Conservation (phyloP, 2,797 vertebrate genomes). For the Bradypus variegatus region DNA sequence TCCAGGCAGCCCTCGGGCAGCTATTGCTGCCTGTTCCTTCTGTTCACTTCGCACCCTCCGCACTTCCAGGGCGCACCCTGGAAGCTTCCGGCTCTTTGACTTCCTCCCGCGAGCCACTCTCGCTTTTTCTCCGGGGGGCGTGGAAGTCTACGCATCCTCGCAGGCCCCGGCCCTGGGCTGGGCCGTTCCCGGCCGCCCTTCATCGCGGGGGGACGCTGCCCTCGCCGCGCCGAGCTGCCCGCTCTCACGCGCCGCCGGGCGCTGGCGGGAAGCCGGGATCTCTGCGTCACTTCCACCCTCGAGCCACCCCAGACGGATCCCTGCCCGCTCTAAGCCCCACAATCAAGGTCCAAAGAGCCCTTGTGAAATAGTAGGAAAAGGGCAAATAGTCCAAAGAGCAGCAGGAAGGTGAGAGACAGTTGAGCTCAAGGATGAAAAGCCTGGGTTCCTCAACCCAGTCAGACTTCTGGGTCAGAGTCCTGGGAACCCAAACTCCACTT, state of each 20-base stretch:
- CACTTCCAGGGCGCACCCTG: background rate
- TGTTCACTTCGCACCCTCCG: slow-evolving; percentile 12
- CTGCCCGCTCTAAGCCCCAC: background rate
- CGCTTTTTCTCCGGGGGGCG: background rate
- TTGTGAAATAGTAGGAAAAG: background rate
- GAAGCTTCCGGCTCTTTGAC: background rate
- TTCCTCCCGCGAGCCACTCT: slow-evolving; percentile 30
- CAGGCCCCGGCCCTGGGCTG: background rate
- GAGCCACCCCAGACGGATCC: background rate
- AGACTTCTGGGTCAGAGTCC: background rate
- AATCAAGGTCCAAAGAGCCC: background rate
- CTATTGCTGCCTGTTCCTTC: background rate
- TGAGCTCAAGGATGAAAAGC: background rate
- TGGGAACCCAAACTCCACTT: background rate
- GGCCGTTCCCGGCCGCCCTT: background rate
- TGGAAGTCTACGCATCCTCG: background rate
- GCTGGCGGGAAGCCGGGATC: background rate
- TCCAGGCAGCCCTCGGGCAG: background rate
- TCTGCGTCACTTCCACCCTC: background rate
- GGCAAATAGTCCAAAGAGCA: background rate
- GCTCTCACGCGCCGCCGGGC: background rate
- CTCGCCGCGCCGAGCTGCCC: background rate
- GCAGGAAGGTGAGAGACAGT: too few relatives aligned
- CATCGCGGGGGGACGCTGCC: fast-evolving
- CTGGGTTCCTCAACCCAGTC: background rate